Evolutionary conservation across 2,888 invertebrate species (phyloP).

Genomic region (Meteorus colon): DNA sequence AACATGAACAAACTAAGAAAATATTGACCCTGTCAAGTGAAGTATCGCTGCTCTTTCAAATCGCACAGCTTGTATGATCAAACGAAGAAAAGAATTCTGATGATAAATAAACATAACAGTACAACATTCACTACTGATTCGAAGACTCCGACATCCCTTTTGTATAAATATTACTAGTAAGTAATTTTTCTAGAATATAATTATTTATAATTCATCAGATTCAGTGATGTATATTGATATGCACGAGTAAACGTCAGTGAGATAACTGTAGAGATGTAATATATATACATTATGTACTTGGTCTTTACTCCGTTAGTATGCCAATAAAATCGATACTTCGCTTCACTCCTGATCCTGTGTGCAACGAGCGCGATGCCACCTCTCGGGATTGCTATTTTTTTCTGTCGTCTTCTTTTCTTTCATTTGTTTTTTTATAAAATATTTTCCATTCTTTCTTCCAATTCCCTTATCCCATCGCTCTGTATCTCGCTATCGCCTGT

Average conservation of each 20-base stretch:
- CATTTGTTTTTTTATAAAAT: background rate
- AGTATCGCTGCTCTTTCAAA: no score
- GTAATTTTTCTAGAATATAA: background rate
- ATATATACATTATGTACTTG: background rate
- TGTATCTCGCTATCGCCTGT: slow-evolving; percentile 12
- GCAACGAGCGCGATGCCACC: slow-evolving; percentile 31
- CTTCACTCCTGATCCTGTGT: background rate
- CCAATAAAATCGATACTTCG: slow-evolving; percentile 16
- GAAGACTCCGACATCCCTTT: no score
- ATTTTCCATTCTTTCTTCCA: background rate
- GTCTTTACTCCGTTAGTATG: background rate
- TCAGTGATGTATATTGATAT: background rate
- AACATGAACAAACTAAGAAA: no score
- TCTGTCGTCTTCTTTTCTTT: background rate
- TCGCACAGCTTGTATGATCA: no score
- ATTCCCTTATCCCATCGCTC: background rate
- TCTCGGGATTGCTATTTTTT: background rate
- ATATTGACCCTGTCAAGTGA: no score
- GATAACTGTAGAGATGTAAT: background rate
- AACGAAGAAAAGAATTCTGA: no score
- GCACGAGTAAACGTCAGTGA: background rate
- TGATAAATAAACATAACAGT: no score
- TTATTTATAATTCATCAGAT: background rate
- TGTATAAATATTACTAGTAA: background rate
- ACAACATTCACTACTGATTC: no score